Conservation (phyloP, 2,888 invertebrate species). For the Ormyrus thymus region DNA sequence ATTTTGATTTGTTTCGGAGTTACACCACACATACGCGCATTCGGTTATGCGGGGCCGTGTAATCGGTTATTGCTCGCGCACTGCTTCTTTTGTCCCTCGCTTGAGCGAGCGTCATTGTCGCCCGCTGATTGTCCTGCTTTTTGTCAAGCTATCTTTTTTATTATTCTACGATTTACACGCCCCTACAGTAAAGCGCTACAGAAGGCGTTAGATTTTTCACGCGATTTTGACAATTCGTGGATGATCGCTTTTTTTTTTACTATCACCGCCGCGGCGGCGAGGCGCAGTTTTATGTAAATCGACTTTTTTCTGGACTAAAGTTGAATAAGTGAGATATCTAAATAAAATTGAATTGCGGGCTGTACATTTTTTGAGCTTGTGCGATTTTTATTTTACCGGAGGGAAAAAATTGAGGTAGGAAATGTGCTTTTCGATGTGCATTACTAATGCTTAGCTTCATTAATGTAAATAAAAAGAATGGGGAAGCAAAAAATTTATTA, state of each 20-base stretch:
- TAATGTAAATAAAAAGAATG: no score
- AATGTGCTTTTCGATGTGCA: no score
- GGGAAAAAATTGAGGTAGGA: no score
- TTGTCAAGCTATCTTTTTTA: not conserved
- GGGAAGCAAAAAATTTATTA: no score
- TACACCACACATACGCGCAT: not conserved
- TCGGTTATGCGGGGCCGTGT: not conserved
- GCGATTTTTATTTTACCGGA: no score
- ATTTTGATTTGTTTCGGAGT: constrained; percentile 32
- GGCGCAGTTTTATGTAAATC: not conserved
- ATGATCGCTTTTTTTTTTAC: constrained; percentile 5
- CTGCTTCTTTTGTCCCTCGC: not conserved
- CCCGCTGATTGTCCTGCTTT: not conserved
- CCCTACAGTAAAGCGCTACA: no score
- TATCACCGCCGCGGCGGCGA: not conserved
- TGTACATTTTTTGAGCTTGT: no score
- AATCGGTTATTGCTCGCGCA: not conserved
- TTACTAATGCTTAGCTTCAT: no score
- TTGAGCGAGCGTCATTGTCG: constrained; percentile 6
- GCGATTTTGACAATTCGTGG: constrained; percentile 20
- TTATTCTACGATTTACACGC: constrained; percentile 1
- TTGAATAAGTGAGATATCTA: no score
- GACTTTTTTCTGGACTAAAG: not conserved
- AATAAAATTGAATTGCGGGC: no score
- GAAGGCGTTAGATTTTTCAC: not conserved